These are phyloP conservation scores for Hepsetus odoe DNA, from an alignment of 2,113 vertebrate genomes.

Conservation along the genomic window DNA sequence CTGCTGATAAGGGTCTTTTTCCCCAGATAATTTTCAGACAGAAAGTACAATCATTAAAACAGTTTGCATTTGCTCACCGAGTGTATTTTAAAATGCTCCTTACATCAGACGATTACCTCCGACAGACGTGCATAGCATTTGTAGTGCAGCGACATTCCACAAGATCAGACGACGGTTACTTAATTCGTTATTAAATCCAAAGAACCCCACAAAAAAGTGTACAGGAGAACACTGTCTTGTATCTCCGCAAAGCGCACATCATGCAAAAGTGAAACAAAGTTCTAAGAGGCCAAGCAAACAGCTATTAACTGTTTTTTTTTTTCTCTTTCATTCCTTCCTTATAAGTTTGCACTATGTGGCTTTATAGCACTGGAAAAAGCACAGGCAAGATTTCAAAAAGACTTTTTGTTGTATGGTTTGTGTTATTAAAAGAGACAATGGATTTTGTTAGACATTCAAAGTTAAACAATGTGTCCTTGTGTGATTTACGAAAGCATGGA, in stretches of 20 bases:
- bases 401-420: not conserved
- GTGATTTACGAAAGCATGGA: not conserved
- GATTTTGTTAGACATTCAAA: slow-evolving; percentile 33
- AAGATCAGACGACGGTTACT: not conserved
- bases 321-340: not conserved
- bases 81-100: slow-evolving; percentile 13
- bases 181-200: slow-evolving; percentile 1
- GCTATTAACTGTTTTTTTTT: not conserved
- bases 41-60: slow-evolving; percentile 10
- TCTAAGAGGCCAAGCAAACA: not conserved
- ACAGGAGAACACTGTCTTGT: not conserved
- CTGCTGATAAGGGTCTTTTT: not conserved
- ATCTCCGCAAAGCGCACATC: slow-evolving; percentile 39
- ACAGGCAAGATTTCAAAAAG: not conserved
- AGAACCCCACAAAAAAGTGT: not conserved
- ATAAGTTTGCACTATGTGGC: not conserved
- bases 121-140: not conserved
- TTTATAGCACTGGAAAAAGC: not conserved
- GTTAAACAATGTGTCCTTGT: slow-evolving; percentile 8
- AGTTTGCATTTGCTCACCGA: not conserved
- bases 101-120: not conserved
- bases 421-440: not conserved
- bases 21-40: not conserved
- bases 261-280: slow-evolving; percentile 48
- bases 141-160: not conserved